Evolutionary conservation across 2,888 invertebrate species (phyloP), one percentile per base, ranked within the genome.

Genomic region (Cordilura impudica): DNA sequence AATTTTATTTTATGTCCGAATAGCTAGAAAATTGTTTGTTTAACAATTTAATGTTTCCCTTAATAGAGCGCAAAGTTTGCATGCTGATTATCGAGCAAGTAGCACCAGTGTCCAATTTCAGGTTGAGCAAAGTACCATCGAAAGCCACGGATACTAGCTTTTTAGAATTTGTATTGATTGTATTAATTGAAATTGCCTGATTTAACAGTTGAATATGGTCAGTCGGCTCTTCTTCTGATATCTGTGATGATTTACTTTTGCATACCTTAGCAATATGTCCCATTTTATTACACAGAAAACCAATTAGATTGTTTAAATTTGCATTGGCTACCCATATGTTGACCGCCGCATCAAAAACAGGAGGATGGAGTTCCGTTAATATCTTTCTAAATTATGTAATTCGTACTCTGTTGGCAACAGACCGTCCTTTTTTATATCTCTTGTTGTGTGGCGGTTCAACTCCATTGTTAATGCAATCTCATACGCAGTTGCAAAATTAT

Each of bases 101-200:
- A 3, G 74, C 39, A 16, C 70, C 74, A 4, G 66, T 71, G n/a
- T 67, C 79, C n/a, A 76, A 47, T 23, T 80, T 61, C 66, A 78
- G 66, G 18, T 71, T 39, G 0, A 66, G 39, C 4, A n/a, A 18
- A 8, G 29, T 19, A 14, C 71, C 71, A 61, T 75, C 54, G 31
- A 75, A 19, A 45, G 31, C 23, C 4, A 10, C 23, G 16, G 54
- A 19, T 31, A 69, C 47, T n/a, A 72, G 54, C 45, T 6, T 23
- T 56, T 18, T 58, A 10, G 19, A 16, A 23, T 51, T 56, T 4
- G 49, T 21, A 45, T 1, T 2, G n/a, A n/a, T n/a, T n/a, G n/a
- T n/a, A n/a, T n/a, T n/a, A n/a, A n/a, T n/a, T n/a, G n/a, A n/a
- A n/a, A n/a, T n/a, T n/a, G n/a, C n/a, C n/a, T n/a, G n/a, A n/a